Evolutionary conservation across 2,888 invertebrate genomes (phyloP), one percentile per base, ranked within the genome.

Genomic region (Entomobrya multifasciata): DNA sequence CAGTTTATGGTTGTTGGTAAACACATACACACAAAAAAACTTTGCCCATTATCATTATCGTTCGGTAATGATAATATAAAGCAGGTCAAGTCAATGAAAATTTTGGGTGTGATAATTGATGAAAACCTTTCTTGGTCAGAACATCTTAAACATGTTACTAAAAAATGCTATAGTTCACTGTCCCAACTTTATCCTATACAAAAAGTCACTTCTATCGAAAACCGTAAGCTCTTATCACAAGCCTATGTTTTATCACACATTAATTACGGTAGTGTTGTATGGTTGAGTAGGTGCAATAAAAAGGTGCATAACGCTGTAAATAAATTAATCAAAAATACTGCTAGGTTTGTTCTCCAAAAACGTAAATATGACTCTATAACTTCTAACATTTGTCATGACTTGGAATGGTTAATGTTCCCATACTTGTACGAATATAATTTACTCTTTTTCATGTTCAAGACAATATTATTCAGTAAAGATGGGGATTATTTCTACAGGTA

Each of bases 1-100:
- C 55, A 87, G 72, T 70, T 55, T 27, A 82, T 88, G 15, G 27
- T 88, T 11, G 11, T 86, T 11, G 86, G 86, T 4, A 62, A 25
- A 15, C 57, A 57, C 2, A 25, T 17, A 6, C 47, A 13, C 5
- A 10, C 22, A 1, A 60, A 25, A 8, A 49, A 70, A 8, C 2
- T 81, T 20, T 17, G 22, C 20, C 1, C 60, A 17, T 17, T 80
- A 4, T 8, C 8, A 25, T 0, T 87, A 15, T 13, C 13, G 4
- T 17, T 84, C 8, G 27, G 47, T 6, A 47, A 65, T 17, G 27
- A 15, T 1, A 13, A 1, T 3, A 55, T 87, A 2, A 25, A 49
- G 8, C 49, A 55, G n/a, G 41, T 52, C 8, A 25, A 47, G 1
- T 25, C 15, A 0, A 4, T 85, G 0, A 84, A 77, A 25, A 36